Conservation (phyloP, 2,797 vertebrate species). For the Leptatherina wallacei region DNA sequence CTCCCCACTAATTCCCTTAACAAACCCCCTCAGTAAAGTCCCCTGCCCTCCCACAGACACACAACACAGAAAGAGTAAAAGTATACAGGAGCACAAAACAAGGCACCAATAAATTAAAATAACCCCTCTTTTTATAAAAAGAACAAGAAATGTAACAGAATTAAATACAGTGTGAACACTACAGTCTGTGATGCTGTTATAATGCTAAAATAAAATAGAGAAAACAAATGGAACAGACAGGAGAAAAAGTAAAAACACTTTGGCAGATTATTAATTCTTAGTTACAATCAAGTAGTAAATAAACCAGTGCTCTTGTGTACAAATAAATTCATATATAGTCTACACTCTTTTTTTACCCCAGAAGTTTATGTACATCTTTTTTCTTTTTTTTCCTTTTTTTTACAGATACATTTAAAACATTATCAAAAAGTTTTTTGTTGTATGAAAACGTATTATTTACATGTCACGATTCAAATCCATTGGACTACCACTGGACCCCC, state of each 20-base stretch:
- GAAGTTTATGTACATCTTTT: slow-evolving; percentile 82
- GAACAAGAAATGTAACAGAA: slow-evolving; percentile 79
- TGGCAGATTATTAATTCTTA: slow-evolving; percentile 89
- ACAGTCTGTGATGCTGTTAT: slow-evolving; percentile 81
- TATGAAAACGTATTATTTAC: slow-evolving; percentile 90
- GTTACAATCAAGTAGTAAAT: slow-evolving; percentile 91
- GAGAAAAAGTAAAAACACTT: slow-evolving; percentile 81
- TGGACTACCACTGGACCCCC: slow-evolving; percentile 69
- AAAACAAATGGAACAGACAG: slow-evolving; percentile 52
- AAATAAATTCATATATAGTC: slow-evolving; percentile 87
- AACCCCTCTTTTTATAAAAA: slow-evolving; percentile 56
- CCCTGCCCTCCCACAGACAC: slow-evolving; percentile 56
- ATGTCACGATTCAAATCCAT: slow-evolving; percentile 84
- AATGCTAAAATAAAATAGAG: slow-evolving; percentile 67
- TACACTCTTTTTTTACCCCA: slow-evolving; percentile 78
- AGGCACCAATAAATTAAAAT: slow-evolving; percentile 90
- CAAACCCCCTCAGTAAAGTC: slow-evolving; percentile 18
- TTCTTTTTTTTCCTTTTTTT: slow-evolving; percentile 54
- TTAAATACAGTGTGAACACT: slow-evolving; percentile 81
- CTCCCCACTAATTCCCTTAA: slow-evolving; percentile 15
- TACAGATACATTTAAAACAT: slow-evolving; percentile 88
- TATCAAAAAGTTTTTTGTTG: slow-evolving; percentile 85
- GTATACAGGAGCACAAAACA: slow-evolving; percentile 85
- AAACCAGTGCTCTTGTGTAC: slow-evolving; percentile 88
- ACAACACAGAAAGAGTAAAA: slow-evolving; percentile 76